Base-by-base conservation (phyloP, 2,797 vertebrate species). In the Lateolabrax maculatus region DNA sequence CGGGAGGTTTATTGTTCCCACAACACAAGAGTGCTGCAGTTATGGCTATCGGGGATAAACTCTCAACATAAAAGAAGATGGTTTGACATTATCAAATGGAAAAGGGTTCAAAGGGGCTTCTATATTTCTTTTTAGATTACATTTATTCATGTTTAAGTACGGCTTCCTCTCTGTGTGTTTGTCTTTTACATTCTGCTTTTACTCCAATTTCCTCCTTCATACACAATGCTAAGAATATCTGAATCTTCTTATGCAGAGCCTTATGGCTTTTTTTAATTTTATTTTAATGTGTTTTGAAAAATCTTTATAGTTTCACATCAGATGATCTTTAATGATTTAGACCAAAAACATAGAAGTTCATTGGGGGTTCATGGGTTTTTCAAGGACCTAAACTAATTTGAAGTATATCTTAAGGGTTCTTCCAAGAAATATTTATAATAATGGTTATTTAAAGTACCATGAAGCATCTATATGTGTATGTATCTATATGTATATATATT, bases 1-100 rank as follows among this genome's bases (percentile, higher is more conserved):
- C 27, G 41, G 74, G 64, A 85, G 74, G 49, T 83, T 92, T 75
- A 91, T 87, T 86, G 85, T 90, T 84, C 86, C 67, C 77, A 58
- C 60, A 79, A 90, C 76, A 85, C 55, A 70, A 46, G 71, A 90
- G 89, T 85, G 80, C 75, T 80, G 56, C 2, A 46, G 80, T 86
- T 31, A 67, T 75, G 78, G 87, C 89, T 71, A 36, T 7, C 25
- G 51, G 86, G 78, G 61, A 81, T 46, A 65, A 81, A 77, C 56
- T 78, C 58, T 36, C 3, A 6, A 55, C 48, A 80, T 61, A 64
- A 84, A 80, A 66, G 75, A 81, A 13, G 53, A 73, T n/a, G 55
- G 72, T 60, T 39, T 21, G 19, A 70, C 36, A 11, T 73, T 43
- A 72, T 68, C 25, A 64, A 77, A 83, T 21, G 1, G 36, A 62